phyloP scores from a whole-genome alignment of 2,888 invertebrate genomes.

The Therioaphis trifolii region DNA sequence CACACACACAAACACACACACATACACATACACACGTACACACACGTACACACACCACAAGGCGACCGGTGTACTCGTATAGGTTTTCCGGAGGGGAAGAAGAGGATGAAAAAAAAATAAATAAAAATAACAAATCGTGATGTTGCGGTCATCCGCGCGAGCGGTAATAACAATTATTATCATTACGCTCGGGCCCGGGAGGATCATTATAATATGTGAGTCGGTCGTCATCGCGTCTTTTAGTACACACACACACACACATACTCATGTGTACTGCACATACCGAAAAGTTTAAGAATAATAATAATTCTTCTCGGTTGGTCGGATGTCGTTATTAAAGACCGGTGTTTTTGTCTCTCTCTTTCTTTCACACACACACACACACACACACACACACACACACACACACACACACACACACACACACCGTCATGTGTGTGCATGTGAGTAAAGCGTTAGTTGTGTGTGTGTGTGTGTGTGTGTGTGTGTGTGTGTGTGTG shows the following conservation, averaged over 20 bases:
- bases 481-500: no score
- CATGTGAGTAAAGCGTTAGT: no score
- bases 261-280: neutral
- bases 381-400: neutral
- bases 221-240: conserved; percentile 18
- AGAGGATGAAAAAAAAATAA: conserved; percentile 21
- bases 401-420: no score
- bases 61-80: neutral
- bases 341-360: conserved; percentile 48
- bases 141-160: conserved; percentile 57
- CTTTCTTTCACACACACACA: neutral
- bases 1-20: no score
- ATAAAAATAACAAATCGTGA: conserved; percentile 54
- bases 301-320: conserved; percentile 52
- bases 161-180: conserved; percentile 49
- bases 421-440: no score
- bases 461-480: neutral
- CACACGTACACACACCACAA: no score
- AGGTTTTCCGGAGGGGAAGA: conserved; percentile 9
- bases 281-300: conserved; percentile 56
- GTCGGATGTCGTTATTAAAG: conserved; percentile 60
- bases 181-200: conserved; percentile 12
- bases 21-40: no score
- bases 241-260: neutral
- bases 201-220: conserved; percentile 51